Evolutionary conservation across 2,797 vertebrate species (phyloP).

Genomic region (Cirrhinus molitorella): DNA sequence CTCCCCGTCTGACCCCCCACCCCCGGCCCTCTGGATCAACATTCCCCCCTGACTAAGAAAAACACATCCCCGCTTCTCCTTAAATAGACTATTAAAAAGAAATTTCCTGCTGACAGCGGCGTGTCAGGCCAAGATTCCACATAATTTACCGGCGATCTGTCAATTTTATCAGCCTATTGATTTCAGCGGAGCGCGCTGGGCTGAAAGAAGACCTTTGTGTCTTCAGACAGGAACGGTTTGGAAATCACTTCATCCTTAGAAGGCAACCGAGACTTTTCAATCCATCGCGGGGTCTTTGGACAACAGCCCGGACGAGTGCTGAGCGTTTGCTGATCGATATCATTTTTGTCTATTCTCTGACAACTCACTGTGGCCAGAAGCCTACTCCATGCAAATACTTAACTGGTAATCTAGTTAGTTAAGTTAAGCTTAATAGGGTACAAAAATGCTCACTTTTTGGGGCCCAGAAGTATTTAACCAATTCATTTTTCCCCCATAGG

Average conservation of each 20-base stretch:
- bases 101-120: conserved; percentile 67
- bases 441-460: no score
- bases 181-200: conserved; percentile 58
- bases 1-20: conserved; percentile 53
- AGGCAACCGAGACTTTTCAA: conserved; percentile 14
- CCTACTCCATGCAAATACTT: not conserved
- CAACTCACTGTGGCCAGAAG: not conserved
- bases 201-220: conserved; percentile 62
- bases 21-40: conserved; percentile 66
- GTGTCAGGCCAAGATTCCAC: conserved; percentile 66
- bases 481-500: no score
- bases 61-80: conserved; percentile 65
- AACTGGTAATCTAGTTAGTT: not conserved
- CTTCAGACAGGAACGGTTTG: conserved; percentile 35
- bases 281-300: conserved; percentile 25
- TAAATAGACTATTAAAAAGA: conserved; percentile 69
- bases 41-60: conserved; percentile 67
- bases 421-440: no score
- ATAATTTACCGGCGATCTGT: conserved; percentile 67
- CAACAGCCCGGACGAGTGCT: conserved; percentile 5
- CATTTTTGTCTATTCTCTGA: conserved; percentile 3
- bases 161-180: conserved; percentile 68
- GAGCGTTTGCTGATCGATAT: conserved; percentile 37
- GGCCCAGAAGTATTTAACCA: no score
- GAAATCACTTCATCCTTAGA: conserved; percentile 36